A percentile compares a stretch with the other conserved stretches of the same genome.
Conservation (phyloP, 1,140 invertebrate genomes). For the Ptiloglossa arizonensis region DNA sequence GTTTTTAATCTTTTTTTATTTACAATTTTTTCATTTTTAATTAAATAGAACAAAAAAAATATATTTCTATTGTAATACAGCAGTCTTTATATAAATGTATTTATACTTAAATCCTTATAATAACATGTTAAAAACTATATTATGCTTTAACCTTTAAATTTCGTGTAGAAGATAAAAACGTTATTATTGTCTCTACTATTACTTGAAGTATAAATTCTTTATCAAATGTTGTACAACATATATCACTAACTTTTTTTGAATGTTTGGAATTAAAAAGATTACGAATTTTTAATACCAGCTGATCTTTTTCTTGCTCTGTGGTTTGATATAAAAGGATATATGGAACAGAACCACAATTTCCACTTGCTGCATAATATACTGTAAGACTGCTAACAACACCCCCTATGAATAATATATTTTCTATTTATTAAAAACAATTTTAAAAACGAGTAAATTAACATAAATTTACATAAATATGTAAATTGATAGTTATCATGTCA, state of each 20-base stretch:
- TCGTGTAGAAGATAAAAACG: not conserved
- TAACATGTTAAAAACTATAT: too few relatives aligned
- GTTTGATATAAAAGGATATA: not conserved
- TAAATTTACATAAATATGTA: not conserved
- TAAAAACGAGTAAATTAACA: not conserved
- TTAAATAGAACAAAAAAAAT: too few relatives aligned
- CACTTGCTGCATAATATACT: not conserved
- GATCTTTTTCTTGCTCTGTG: not conserved
- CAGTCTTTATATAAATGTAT: too few relatives aligned
- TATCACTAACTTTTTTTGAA: not conserved
- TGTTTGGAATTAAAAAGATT: not conserved
- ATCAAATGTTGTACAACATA: not conserved
- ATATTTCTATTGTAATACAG: too few relatives aligned
- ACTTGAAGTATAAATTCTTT: not conserved
- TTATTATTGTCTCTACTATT: not conserved
- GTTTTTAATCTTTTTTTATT: too few relatives aligned
- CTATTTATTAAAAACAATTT: not conserved
- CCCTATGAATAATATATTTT: slow-evolving; percentile 10
- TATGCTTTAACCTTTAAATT: not conserved
- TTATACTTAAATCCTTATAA: too few relatives aligned
- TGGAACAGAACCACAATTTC: not conserved
- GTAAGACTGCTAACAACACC: not conserved
- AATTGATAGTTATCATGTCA: too few relatives aligned
- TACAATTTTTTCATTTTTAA: too few relatives aligned
- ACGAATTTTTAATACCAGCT: not conserved